Evolutionary conservation across 2,888 invertebrate genomes (phyloP).

Genomic region (Dicroscelio sp.): DNA sequence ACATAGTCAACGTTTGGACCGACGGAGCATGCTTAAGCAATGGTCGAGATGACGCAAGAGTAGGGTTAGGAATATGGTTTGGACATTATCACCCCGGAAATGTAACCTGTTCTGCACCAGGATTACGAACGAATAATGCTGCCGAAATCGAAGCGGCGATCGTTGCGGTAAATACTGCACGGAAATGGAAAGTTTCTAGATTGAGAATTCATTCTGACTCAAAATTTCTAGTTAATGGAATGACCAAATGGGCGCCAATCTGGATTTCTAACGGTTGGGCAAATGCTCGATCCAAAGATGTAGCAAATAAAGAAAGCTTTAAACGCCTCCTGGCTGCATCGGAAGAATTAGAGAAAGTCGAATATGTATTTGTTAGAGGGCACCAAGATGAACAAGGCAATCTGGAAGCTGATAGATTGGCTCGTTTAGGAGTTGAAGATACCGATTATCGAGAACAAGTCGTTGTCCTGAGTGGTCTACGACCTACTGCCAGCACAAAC

Average conservation of each 20-base stretch:
- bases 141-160: constrained; percentile 42
- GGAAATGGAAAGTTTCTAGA: not conserved
- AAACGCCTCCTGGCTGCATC: not conserved
- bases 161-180: not conserved
- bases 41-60: not conserved
- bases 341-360: not conserved
- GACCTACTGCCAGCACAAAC: no score
- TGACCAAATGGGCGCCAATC: not conserved
- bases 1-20: constrained; percentile 23
- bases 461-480: no score
- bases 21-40: constrained; percentile 28
- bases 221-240: not conserved
- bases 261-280: constrained; percentile 32
- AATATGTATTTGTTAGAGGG: not conserved
- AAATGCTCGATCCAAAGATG: not conserved
- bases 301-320: not conserved
- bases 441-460: no score
- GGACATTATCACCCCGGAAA: constrained; percentile 28
- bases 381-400: not conserved
- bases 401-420: not conserved
- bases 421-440: no score
- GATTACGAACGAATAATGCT: constrained; percentile 23
- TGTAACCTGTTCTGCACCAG: not conserved
- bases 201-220: constrained; percentile 33
- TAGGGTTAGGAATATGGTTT: constrained; percentile 26